Conservation (phyloP, 2,797 vertebrate genomes). For the Gymnopithys bicolor region DNA sequence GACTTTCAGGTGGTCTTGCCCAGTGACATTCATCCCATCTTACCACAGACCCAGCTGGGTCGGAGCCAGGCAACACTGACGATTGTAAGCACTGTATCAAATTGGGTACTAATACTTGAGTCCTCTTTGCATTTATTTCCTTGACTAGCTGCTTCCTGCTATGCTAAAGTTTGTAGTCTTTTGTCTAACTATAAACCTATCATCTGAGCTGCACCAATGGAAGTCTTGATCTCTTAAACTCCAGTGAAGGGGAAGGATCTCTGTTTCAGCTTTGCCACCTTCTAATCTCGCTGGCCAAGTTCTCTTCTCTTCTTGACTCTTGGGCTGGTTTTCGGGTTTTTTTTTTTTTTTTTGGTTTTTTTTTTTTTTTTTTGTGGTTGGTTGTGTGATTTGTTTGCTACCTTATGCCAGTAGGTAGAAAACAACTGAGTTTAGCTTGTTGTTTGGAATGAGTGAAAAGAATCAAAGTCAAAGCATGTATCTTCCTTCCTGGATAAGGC, state of each 20-base stretch:
- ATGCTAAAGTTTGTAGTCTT: background rate
- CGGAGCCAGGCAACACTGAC: background rate
- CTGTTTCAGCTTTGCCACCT: background rate
- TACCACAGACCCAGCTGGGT: background rate
- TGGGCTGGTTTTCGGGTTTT: background rate
- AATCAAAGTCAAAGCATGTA: background rate
- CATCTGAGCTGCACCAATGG: background rate
- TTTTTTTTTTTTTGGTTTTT: background rate
- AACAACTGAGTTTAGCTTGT: background rate
- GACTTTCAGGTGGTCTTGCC: background rate
- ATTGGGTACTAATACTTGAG: fast-evolving
- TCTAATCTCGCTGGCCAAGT: background rate
- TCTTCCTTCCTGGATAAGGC: background rate
- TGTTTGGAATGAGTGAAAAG: background rate
- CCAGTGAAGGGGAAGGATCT: background rate
- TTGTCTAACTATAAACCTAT: background rate
- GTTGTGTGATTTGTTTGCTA: background rate
- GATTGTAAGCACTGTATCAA: background rate
- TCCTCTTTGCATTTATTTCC: background rate
- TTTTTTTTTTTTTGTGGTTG: background rate
- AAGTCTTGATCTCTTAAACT: background rate
- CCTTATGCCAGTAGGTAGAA: background rate
- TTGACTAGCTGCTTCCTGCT: background rate
- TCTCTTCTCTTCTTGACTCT: background rate
- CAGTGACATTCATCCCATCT: background rate